phyloP scores from a whole-genome alignment of 2,113 vertebrate species.

The Corydoras maculifer region DNA sequence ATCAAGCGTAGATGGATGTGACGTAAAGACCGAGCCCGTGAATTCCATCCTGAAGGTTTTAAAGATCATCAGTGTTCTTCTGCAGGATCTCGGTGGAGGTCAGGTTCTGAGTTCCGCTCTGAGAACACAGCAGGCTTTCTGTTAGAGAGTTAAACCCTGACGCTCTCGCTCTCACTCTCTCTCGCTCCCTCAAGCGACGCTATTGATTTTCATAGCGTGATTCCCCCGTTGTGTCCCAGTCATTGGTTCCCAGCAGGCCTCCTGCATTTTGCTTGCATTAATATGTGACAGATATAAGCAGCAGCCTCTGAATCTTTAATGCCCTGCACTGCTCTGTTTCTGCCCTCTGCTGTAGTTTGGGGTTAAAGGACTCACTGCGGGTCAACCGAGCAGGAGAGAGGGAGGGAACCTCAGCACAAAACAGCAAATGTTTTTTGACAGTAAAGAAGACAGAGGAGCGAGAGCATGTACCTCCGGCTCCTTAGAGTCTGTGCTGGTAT shows the following conservation, averaged over 20 bases:
- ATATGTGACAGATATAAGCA: constrained; percentile 45
- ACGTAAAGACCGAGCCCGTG: too few relatives aligned
- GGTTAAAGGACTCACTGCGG: constrained; percentile 22
- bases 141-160: too few relatives aligned
- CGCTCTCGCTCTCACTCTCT: not conserved
- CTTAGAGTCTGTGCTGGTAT: not conserved
- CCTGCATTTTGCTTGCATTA: constrained; percentile 46
- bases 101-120: too few relatives aligned
- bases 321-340: constrained; percentile 6
- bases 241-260: constrained; percentile 35
- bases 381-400: constrained; percentile 22
- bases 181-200: constrained; percentile 29
- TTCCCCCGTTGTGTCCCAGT: constrained; percentile 33
- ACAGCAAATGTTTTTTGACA: not conserved
- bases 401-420: not conserved
- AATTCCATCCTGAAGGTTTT: too few relatives aligned
- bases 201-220: constrained; percentile 45
- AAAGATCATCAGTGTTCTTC: too few relatives aligned
- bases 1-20: too few relatives aligned
- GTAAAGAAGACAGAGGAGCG: not conserved
- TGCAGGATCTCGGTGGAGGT: too few relatives aligned
- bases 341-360: constrained; percentile 37
- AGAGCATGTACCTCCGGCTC: too few relatives aligned
- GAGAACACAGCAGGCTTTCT: too few relatives aligned
- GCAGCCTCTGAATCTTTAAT: constrained; percentile 48